Evolutionary conservation across 2,797 vertebrate genomes (phyloP).

Genomic region (Sibirionetta formosa): DNA sequence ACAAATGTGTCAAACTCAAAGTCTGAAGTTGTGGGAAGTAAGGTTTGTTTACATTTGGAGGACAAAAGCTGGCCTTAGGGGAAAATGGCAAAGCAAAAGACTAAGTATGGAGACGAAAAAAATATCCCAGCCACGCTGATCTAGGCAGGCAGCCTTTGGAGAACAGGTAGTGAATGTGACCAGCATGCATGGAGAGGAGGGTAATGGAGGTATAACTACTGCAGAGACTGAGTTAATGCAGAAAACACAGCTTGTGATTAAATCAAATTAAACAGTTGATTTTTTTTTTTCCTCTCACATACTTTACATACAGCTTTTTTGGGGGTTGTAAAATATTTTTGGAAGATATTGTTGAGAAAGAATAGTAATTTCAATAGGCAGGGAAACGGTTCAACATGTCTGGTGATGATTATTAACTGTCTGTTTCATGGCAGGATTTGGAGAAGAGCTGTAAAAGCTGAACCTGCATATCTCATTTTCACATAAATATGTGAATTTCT

Average conservation of each 20-base stretch:
- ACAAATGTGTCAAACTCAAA: not conserved
- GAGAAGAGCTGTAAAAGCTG: not conserved
- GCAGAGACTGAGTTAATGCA: not conserved
- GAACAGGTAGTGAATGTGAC: not conserved
- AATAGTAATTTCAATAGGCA: not conserved
- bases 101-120: not conserved
- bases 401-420: not conserved
- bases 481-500: not conserved
- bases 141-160: not conserved
- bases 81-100: not conserved
- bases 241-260: not conserved
- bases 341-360: not conserved
- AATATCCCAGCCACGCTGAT: not conserved
- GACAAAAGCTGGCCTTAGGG: not conserved
- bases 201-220: not conserved
- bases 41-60: not conserved
- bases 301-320: not conserved
- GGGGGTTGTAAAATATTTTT: not conserved
- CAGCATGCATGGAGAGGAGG: not conserved
- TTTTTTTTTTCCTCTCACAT: not conserved
- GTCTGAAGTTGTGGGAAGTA: not conserved
- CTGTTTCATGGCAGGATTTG: not conserved
- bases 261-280: not conserved
- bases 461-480: conserved; percentile 21
- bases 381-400: not conserved